Evolutionary conservation across 2,797 vertebrate species (phyloP).

Genomic region (Rousettus madagascariensis): DNA sequence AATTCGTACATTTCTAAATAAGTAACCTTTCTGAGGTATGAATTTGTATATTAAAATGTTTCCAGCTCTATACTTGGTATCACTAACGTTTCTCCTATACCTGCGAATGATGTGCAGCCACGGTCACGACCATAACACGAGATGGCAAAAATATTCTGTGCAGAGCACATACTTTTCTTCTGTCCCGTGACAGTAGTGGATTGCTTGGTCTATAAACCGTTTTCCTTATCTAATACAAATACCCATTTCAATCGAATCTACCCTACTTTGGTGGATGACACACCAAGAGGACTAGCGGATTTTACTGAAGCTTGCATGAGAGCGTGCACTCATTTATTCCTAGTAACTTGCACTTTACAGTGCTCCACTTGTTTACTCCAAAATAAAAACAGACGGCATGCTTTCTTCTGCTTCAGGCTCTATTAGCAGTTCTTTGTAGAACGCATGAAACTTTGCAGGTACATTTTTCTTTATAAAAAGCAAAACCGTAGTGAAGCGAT

Average conservation of each 20-base stretch:
- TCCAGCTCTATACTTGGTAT: not conserved
- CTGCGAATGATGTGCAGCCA: not conserved
- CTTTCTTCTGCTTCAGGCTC: not conserved
- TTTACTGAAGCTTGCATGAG: not conserved
- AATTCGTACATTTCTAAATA: not conserved
- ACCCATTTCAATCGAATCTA: constrained; percentile 2
- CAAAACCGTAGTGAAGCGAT: not conserved
- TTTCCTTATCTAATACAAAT: constrained; percentile 59
- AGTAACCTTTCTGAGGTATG: not conserved
- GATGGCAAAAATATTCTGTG: not conserved
- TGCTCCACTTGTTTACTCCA: not conserved
- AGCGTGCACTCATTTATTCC: not conserved
- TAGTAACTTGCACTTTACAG: not conserved
- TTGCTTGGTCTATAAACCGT: constrained; percentile 24
- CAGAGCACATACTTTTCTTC: constrained; percentile 59
- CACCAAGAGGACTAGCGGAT: not conserved
- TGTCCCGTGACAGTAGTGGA: constrained; percentile 64
- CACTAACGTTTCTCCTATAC: not conserved
- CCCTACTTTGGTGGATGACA: constrained; percentile 39
- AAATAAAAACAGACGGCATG: constrained; percentile 36
- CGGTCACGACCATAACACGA: not conserved
- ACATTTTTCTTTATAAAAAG: constrained; percentile 35
- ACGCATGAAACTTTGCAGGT: not conserved
- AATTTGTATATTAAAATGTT: not conserved
- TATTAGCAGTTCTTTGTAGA: not conserved